Evolutionary conservation across 2,797 vertebrate species (phyloP).

Genomic region (Discoglossus pictus): DNA sequence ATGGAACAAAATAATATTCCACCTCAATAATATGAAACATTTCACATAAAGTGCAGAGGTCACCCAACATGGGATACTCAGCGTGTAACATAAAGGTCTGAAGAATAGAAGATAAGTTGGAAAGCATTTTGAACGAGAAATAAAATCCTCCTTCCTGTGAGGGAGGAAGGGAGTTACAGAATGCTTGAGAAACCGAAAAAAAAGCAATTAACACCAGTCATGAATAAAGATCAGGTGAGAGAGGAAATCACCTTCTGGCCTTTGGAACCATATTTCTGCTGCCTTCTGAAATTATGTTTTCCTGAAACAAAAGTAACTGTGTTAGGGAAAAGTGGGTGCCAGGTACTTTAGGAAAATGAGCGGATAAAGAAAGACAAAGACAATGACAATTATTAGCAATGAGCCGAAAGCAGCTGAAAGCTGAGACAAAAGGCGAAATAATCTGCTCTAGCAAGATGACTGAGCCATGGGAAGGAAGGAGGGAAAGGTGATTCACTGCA

Average conservation of each 20-base stretch:
- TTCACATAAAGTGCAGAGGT: slow-evolving; percentile 65
- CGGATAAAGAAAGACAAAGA: slow-evolving; percentile 75
- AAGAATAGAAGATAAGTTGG: slow-evolving; percentile 66
- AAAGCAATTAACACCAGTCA: slow-evolving; percentile 67
- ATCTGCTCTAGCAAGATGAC: slow-evolving; percentile 74
- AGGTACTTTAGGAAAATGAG: slow-evolving; percentile 76
- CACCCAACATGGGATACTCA: slow-evolving; percentile 59
- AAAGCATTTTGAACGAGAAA: slow-evolving; percentile 70
- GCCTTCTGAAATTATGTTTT: slow-evolving; percentile 69
- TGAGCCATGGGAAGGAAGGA: slow-evolving; percentile 76
- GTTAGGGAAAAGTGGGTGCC: slow-evolving; percentile 73
- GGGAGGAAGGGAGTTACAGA: slow-evolving; percentile 73
- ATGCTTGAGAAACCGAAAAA: slow-evolving; percentile 68
- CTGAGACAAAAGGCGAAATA: slow-evolving; percentile 68
- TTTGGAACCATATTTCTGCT: slow-evolving; percentile 71
- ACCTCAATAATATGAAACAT: no score
- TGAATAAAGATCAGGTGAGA: slow-evolving; percentile 77
- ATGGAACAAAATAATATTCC: no score
- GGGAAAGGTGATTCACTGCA: slow-evolving; percentile 72
- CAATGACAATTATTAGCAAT: slow-evolving; percentile 65
- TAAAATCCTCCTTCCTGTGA: slow-evolving; percentile 74
- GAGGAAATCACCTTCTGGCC: slow-evolving; percentile 75
- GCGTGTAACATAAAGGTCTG: slow-evolving; percentile 64
- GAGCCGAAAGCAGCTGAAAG: slow-evolving; percentile 68
- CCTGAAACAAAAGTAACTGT: slow-evolving; percentile 75